phyloP scores from a whole-genome alignment of 2,113 vertebrate species.

The Clarias gariepinus region DNA sequence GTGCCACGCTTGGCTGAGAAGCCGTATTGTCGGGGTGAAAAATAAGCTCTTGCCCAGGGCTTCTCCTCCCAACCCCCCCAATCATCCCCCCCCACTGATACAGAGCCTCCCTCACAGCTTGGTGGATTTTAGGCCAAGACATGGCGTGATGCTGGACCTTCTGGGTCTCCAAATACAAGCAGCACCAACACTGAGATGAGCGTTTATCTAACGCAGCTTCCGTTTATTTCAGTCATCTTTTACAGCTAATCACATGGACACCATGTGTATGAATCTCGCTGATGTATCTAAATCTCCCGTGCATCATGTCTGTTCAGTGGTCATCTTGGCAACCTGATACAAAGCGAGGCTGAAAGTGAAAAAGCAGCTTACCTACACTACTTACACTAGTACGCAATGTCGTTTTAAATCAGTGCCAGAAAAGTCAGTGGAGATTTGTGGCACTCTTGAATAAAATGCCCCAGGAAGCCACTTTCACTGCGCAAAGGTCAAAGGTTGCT shows the following conservation, averaged over 20 bases:
- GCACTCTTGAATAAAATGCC: background rate
- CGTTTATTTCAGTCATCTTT: background rate
- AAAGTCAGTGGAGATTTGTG: background rate
- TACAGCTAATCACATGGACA: background rate
- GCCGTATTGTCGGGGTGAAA: constrained; percentile 24
- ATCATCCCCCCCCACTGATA: background rate
- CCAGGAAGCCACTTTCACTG: background rate
- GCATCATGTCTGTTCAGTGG: background rate
- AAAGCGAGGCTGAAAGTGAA: background rate
- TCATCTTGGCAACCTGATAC: background rate
- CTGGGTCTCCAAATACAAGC: background rate
- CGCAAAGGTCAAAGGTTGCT: constrained; percentile 22
- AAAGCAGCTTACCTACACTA: background rate
- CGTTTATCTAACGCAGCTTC: background rate
- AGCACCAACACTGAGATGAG: background rate
- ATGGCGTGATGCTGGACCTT: background rate
- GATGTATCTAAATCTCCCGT: background rate
- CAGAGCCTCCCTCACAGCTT: constrained; percentile 20
- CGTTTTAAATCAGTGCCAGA: background rate
- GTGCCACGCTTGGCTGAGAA: constrained; percentile 20
- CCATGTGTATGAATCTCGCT: background rate
- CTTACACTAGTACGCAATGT: background rate
- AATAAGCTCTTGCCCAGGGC: constrained; percentile 31
- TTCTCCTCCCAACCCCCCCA: background rate
- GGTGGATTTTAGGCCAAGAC: constrained; percentile 7